Conservation (phyloP, 2,888 invertebrate genomes). For the Psylliodes chrysocephalus region DNA sequence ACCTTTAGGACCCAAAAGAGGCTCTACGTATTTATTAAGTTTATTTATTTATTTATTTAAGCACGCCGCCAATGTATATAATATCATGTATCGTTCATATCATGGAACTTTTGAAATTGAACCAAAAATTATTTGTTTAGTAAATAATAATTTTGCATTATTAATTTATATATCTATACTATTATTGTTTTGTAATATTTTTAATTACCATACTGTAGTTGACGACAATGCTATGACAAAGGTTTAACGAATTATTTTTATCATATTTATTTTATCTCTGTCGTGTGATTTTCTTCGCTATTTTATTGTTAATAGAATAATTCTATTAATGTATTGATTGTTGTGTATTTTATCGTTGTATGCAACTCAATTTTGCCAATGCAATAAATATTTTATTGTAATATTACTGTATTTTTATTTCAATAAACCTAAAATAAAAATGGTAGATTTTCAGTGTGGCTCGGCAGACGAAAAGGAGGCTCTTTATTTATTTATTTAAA, state of each 20-base stretch:
- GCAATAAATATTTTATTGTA: slow-evolving; percentile 21
- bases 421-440: too few relatives aligned
- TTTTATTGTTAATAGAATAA: slow-evolving; percentile 16
- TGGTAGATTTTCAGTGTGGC: too few relatives aligned
- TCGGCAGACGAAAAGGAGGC: too few relatives aligned
- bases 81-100: slow-evolving; percentile 9
- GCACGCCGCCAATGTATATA: slow-evolving; percentile 14
- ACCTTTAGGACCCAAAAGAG: not conserved
- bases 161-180: not conserved
- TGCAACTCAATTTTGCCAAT: slow-evolving; percentile 13
- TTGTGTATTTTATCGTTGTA: slow-evolving; percentile 7
- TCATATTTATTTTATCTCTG: not conserved
- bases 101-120: not conserved
- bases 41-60: slow-evolving; percentile 29
- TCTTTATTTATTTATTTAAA: too few relatives aligned
- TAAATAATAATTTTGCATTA: not conserved
- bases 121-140: slow-evolving; percentile 3
- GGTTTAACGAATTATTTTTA: slow-evolving; percentile 6
- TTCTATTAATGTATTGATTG: slow-evolving; percentile 9
- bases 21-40: slow-evolving; percentile 1
- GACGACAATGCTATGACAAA: slow-evolving; percentile 22
- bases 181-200: not conserved
- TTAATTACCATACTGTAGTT: not conserved
- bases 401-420: not conserved
- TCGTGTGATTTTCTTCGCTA: slow-evolving; percentile 12